phyloP scores from a whole-genome alignment of 2,113 vertebrate genomes.

The Daphoenositta chrysoptera region DNA sequence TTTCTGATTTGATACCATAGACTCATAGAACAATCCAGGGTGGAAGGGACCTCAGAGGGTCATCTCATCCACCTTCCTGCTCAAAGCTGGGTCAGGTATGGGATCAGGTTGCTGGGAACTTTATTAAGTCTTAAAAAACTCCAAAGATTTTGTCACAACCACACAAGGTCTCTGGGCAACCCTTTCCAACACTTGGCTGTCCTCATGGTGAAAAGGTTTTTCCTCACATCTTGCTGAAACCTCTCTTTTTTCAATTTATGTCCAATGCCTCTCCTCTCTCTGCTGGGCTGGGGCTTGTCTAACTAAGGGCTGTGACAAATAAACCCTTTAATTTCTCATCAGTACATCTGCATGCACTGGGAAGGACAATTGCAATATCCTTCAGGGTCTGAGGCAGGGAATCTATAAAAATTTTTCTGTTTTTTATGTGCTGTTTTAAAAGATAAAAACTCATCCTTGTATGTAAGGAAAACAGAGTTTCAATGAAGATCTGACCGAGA shows the following conservation, averaged over 20 bases:
- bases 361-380: background rate
- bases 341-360: background rate
- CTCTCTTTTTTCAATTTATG: background rate
- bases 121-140: background rate
- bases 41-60: background rate
- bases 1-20: background rate
- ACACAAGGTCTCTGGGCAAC: background rate
- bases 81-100: background rate
- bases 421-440: background rate
- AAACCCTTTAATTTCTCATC: background rate
- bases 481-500: background rate
- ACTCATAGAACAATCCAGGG: background rate
- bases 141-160: background rate
- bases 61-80: background rate
- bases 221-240: background rate
- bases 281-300: background rate
- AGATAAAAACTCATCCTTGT: slow-evolving; percentile 1
- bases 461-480: slow-evolving; percentile 21
- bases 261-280: background rate
- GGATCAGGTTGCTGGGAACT: background rate
- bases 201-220: background rate
- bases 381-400: background rate
- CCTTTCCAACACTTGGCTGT: background rate
- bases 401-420: background rate
- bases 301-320: background rate